phyloP scores from a whole-genome alignment of 2,797 vertebrate species.

The Neosilurus mollespiculum region DNA sequence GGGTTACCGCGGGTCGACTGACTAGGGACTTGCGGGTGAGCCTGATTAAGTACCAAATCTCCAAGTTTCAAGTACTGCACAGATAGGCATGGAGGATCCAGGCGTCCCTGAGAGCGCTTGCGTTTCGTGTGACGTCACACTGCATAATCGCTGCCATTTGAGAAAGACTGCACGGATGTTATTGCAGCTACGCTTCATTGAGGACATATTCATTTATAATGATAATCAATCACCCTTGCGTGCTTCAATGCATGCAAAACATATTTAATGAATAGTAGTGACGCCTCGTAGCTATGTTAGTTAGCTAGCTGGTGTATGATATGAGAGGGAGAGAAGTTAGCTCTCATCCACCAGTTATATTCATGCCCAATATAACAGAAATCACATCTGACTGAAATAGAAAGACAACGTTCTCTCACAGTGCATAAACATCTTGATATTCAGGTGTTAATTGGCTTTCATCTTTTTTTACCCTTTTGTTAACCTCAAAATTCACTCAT shows the following conservation, averaged over 20 bases:
- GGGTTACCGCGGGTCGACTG: neutral
- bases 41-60: neutral
- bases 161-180: neutral
- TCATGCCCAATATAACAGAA: no score
- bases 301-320: neutral
- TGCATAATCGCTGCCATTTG: neutral
- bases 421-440: no score
- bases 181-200: neutral
- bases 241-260: neutral
- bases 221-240: neutral
- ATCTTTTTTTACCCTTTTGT: no score
- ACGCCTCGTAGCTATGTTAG: neutral
- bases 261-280: neutral
- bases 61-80: neutral
- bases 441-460: no score
- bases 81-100: neutral
- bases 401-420: no score
- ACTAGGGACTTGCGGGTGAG: neutral
- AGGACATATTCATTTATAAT: neutral
- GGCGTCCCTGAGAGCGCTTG: no score
- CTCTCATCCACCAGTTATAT: no score
- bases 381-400: no score
- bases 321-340: no score
- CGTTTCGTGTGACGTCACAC: neutral
- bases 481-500: no score